Percentiles rank a stretch among this genome's conserved stretches.
Evolutionary conservation across 2,888 invertebrate genomes (phyloP).

Genomic region (Augochlorella aurata): DNA sequence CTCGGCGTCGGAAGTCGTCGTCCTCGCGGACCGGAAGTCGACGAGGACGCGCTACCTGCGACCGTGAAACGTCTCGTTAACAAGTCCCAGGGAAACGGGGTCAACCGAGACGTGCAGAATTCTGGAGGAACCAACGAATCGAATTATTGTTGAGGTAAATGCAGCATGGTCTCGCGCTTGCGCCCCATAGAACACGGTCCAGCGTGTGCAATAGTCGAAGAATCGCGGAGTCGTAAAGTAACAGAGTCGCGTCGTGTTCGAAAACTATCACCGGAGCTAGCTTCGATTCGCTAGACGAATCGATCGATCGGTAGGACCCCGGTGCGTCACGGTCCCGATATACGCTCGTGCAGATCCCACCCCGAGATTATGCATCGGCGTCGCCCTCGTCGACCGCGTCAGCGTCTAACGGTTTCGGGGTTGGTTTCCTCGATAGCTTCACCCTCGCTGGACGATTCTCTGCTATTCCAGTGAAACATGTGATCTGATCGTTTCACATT

Average conservation of each 20-base stretch:
- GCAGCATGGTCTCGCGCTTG: constrained; percentile 46
- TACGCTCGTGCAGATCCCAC: background rate
- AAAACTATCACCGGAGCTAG: background rate
- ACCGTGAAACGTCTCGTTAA: constrained; percentile 15
- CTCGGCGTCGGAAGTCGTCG: background rate
- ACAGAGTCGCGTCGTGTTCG: background rate
- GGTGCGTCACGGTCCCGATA: constrained; percentile 5
- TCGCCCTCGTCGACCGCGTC: background rate
- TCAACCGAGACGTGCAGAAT: constrained; percentile 28
- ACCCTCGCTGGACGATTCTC: background rate
- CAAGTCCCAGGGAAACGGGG: constrained; percentile 27
- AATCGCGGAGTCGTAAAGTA: background rate
- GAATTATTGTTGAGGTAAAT: constrained; percentile 37
- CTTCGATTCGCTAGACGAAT: background rate
- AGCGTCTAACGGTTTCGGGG: background rate
- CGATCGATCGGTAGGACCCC: background rate
- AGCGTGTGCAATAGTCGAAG: constrained; percentile 35
- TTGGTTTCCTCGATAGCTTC: background rate
- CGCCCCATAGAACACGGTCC: constrained; percentile 24
- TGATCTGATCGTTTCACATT: background rate
- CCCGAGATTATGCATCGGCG: background rate
- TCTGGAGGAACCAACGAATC: constrained; percentile 28
- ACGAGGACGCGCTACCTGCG: constrained; percentile 19
- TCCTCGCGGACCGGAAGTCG: constrained; percentile 9
- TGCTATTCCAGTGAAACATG: background rate